Evolutionary conservation across 2,797 vertebrate genomes (phyloP), one percentile per base, ranked within the genome.

Genomic region (Chloroceryle inda): DNA sequence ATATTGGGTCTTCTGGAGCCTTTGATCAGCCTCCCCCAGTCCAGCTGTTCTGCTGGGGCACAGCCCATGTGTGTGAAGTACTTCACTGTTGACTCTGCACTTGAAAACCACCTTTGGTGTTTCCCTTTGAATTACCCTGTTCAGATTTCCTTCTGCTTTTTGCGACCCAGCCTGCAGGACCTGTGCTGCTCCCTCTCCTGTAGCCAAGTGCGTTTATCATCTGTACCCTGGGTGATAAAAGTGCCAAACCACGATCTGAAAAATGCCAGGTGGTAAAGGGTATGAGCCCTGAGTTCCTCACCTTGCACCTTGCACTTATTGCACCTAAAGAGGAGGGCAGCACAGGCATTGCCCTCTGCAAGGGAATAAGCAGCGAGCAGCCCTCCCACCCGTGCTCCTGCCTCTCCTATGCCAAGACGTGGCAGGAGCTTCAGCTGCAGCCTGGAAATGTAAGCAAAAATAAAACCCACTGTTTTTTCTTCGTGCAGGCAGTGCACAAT

Each of bases 381-480:
- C 52, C 66, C 71, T 58, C 53, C 38, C 10, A 2, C 12, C 55
- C 6, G 29, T 0, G 22, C 6, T 0, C 31, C 56, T 8, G 52
- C 66, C 21, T 71, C 42, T 69, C 61, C 64, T 0, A 0, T 37
- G 74, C 74, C 62, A 42, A 18, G 24, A 2, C 63, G 29, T 22
- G 31, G 89, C 87, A 59, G 85, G 58, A 91, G 66, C 81, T 86
- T 35, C 92, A 67, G 52, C 81, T 78, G 64, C 9, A 84, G 74
- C 77, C 81, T 87, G 81, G 44, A 29, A 35, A 3, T 8, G 44
- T 4, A 24, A 62, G n/a, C 37, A 50, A 11, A 69, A 40, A 23
- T 10, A 5, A 55, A 89, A n/a, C 1, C 27, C 35, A 1, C 49
- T 31, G 40, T 18, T 29, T 49, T 5, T 9, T 10, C 55, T 45